Conservation (phyloP, 2,113 vertebrate species). For the Poeciliopsis prolifica region DNA sequence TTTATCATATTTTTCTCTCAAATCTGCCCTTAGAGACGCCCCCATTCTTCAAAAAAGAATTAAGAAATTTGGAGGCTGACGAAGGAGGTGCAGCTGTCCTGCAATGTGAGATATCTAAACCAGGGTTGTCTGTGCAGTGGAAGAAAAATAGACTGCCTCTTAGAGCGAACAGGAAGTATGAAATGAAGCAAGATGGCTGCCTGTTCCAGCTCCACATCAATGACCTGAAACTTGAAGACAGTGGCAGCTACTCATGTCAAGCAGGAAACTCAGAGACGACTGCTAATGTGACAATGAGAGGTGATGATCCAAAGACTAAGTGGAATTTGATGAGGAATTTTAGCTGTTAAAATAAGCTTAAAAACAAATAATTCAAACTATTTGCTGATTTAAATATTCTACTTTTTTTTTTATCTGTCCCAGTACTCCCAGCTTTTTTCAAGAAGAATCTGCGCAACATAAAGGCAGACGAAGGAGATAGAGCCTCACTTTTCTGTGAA, state of each 20-base stretch:
- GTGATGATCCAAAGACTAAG: not conserved
- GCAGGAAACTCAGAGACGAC: constrained; percentile 49
- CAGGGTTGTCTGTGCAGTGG: constrained; percentile 45
- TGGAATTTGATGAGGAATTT: too few relatives aligned
- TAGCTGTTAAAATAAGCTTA: too few relatives aligned
- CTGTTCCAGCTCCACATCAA: constrained; percentile 43
- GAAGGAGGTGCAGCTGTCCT: constrained; percentile 45
- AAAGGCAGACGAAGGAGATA: constrained; percentile 74
- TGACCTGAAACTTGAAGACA: constrained; percentile 54
- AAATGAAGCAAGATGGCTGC: constrained; percentile 57
- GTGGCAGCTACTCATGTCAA: constrained; percentile 57
- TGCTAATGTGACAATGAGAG: constrained; percentile 32
- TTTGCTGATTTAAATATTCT: too few relatives aligned
- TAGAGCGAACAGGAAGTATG: constrained; percentile 45
- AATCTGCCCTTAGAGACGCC: constrained; percentile 6
- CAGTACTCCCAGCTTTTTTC: constrained; percentile 71
- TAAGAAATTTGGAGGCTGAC: constrained; percentile 26
- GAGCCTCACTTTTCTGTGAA: constrained; percentile 70
- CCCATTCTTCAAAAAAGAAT: constrained; percentile 26
- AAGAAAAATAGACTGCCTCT: constrained; percentile 50
- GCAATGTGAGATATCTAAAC: constrained; percentile 57
- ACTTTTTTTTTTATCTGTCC: not conserved
- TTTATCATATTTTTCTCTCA: not conserved
- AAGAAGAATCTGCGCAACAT: constrained; percentile 69
- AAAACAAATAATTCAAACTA: too few relatives aligned